Conservation (phyloP, 2,888 invertebrate species). For the Leucoptera coffeella region DNA sequence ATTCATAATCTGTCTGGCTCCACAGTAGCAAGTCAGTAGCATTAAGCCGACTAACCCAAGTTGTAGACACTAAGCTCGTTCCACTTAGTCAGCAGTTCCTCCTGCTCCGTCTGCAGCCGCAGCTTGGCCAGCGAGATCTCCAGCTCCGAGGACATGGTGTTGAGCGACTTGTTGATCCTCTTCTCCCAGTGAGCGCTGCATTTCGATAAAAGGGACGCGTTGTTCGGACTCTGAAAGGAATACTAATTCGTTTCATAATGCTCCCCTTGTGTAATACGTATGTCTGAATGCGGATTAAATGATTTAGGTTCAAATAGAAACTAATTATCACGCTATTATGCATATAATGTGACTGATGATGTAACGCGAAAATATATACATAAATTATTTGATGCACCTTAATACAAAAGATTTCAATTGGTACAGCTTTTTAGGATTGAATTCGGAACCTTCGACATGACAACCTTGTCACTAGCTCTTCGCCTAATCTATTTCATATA, state of each 20-base stretch:
- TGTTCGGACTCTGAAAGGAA: slow-evolving; percentile 50
- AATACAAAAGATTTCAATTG: no score
- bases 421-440: no score
- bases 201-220: slow-evolving; percentile 70
- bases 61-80: slow-evolving; percentile 86
- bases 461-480: no score
- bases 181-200: slow-evolving; percentile 91
- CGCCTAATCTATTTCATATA: no score
- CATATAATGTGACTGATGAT: no score
- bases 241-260: slow-evolving; percentile 3
- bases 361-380: no score
- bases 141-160: slow-evolving; percentile 91
- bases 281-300: no score
- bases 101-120: slow-evolving; percentile 69
- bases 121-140: slow-evolving; percentile 77
- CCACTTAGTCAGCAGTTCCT: slow-evolving; percentile 83
- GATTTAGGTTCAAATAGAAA: background rate
- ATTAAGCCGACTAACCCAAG: slow-evolving; percentile 70
- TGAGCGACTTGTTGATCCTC: slow-evolving; percentile 87
- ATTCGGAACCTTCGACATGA: no score
- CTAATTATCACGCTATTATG: background rate
- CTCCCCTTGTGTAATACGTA: background rate
- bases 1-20: no score
- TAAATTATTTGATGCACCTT: no score
- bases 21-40: no score